Percentiles rank a stretch among this genome's conserved stretches.
Evolutionary conservation across 30 jellyfish, hydroid and myxozoan genomes (phyloP).

Genomic region (Hydractinia echinata): DNA sequence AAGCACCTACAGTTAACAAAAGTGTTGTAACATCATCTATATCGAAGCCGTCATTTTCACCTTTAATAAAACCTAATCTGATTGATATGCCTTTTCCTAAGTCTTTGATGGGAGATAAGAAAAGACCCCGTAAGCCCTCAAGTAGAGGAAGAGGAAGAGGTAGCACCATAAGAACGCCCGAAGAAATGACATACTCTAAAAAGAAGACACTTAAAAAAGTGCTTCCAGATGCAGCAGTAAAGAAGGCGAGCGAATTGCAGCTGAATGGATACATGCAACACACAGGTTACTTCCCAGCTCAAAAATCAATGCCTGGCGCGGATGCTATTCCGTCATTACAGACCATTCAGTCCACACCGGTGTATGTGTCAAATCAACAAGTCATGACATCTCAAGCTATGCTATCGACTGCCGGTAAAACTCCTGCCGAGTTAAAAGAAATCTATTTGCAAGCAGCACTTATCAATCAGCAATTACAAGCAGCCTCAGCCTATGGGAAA

Average conservation of each 20-base stretch:
- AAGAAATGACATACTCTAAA: background rate
- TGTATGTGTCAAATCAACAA: conserved; percentile 1
- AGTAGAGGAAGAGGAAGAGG: conserved; percentile 9
- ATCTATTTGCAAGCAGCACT: conserved; percentile 4
- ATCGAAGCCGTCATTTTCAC: background rate
- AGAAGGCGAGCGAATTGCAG: conserved; percentile 29
- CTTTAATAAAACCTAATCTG: background rate
- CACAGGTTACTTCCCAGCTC: conserved; percentile 1
- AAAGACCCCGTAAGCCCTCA: background rate
- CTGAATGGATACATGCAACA: conserved; percentile 9
- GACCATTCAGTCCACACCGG: conserved; percentile 1
- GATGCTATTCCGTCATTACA: conserved; percentile 28
- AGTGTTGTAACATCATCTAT: background rate
- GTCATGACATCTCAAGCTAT: background rate
- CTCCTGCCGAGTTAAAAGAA: conserved; percentile 5
- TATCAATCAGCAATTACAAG: background rate
- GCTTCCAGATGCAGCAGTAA: conserved; percentile 3
- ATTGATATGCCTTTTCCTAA: conserved; percentile 40
- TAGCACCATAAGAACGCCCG: background rate
- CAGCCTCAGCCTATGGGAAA: background rate
- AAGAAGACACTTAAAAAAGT: background rate
- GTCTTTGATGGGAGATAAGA: conserved; percentile 32
- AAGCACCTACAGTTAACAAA: background rate
- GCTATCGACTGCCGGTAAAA: background rate
- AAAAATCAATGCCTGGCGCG: background rate